Evolutionary conservation across 2,113 vertebrate species (phyloP).

Genomic region (Cyprinodon variegatus): DNA sequence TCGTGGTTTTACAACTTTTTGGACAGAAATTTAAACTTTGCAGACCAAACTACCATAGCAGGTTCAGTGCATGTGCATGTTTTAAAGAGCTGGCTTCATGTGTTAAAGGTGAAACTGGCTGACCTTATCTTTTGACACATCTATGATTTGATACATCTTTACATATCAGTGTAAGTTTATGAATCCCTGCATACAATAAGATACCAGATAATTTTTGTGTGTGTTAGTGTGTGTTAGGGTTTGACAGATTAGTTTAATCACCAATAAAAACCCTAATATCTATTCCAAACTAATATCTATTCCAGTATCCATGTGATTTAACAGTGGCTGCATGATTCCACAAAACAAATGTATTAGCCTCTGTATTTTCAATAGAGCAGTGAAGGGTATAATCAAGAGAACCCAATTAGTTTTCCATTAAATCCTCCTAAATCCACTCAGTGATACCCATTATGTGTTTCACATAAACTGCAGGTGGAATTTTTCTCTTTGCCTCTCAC

Average conservation of each 20-base stretch:
- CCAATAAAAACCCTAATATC: background rate
- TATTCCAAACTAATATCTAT: background rate
- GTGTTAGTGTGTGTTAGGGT: no score
- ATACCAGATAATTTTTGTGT: no score
- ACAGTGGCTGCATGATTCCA: background rate
- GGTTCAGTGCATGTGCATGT: background rate
- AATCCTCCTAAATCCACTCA: background rate
- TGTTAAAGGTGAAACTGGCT: background rate
- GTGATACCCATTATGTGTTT: background rate
- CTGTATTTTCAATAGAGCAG: background rate
- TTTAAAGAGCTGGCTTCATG: background rate
- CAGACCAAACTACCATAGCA: background rate
- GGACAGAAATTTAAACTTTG: background rate
- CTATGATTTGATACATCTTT: background rate
- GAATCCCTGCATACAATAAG: background rate
- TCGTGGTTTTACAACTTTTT: background rate
- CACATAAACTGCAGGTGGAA: background rate
- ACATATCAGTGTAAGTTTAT: background rate
- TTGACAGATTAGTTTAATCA: background rate
- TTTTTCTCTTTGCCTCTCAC: background rate
- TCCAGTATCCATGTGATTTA: background rate
- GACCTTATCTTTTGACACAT: background rate
- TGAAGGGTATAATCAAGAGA: background rate
- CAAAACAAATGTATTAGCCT: background rate
- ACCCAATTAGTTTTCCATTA: background rate